Base-by-base conservation (phyloP, 2,888 invertebrate species). In the Epinotia nisella region DNA sequence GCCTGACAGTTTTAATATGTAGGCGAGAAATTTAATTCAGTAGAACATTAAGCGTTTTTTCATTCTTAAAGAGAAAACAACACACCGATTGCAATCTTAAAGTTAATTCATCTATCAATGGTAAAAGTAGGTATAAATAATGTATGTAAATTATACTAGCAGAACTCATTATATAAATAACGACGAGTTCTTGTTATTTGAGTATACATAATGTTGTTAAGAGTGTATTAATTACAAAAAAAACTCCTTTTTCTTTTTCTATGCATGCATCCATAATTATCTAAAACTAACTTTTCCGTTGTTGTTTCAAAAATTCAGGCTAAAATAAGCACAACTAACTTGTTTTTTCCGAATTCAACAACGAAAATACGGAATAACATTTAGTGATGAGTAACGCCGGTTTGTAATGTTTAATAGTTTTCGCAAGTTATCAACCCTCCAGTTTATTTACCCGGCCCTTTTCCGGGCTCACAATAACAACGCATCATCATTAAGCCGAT, bases 401-500 rank as follows among this genome's bases (percentile, higher is more conserved):
- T 41, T 66, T 66, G 24, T 58, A 61, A 45, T 24, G 49, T 69
- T 73, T 56, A 56, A 51, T 69, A 73, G 73, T 69, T 73, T 66
- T 58, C 7, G 62, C 62, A 53, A 69, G 64, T 68, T 73, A 55
- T 67, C 41, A 53, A 19, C 53, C 71, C 71, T 72, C 65, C 69
- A 75, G 74, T 61, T 59, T 75, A 71, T 75, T 74, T 67, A 67
- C 68, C 62, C 68, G 53, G 60, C 74, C 78, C 74, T 70, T n/a
- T 76, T 75, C 70, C 59, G 64, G 61, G 24, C 64, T 75, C 67
- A 75, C 75, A 78, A 77, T 76, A 80, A 77, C 76, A 80, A 75
- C 76, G 76, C 78, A 78, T 83, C 83, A 83, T 81, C 79, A 83
- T 83, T 75, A 79, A 81, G 78, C 81, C 78, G 72, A 76, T 82